Conservation (phyloP, 1,140 invertebrate species). For the Bradysia coprophila region DNA sequence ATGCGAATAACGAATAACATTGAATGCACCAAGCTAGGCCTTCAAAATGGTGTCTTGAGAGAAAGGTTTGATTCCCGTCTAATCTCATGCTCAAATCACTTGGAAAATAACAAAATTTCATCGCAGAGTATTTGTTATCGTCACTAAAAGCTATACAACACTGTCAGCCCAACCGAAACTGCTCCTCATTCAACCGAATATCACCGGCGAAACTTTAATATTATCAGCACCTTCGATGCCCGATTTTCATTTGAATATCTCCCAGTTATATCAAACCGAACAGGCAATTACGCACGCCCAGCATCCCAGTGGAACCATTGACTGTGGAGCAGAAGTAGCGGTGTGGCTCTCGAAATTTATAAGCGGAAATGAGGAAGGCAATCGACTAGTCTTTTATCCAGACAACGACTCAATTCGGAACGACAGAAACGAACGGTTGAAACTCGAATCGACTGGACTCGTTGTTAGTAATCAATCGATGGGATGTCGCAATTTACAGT, state of each 20-base stretch:
- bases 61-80: constrained; percentile 14
- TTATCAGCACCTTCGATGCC: constrained; percentile 28
- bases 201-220: constrained; percentile 18
- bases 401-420: constrained; percentile 14
- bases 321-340: constrained; percentile 39
- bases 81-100: neutral
- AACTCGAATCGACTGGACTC: neutral
- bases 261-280: constrained; percentile 14
- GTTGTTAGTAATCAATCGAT: neutral
- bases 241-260: constrained; percentile 26
- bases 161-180: constrained; percentile 28
- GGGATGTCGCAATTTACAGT: neutral
- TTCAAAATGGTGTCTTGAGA: constrained; percentile 24
- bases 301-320: constrained; percentile 26
- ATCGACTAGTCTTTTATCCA: constrained; percentile 36
- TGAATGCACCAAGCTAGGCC: constrained; percentile 26
- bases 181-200: constrained; percentile 26
- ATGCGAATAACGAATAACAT: constrained; percentile 15
- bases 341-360: constrained; percentile 38
- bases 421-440: neutral
- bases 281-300: constrained; percentile 23
- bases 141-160: constrained; percentile 29
- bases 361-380: constrained; percentile 28
- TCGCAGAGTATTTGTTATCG: constrained; percentile 26
- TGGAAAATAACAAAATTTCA: neutral